Conservation (phyloP, 2,113 vertebrate genomes). For the Sphyrna mokarran region DNA sequence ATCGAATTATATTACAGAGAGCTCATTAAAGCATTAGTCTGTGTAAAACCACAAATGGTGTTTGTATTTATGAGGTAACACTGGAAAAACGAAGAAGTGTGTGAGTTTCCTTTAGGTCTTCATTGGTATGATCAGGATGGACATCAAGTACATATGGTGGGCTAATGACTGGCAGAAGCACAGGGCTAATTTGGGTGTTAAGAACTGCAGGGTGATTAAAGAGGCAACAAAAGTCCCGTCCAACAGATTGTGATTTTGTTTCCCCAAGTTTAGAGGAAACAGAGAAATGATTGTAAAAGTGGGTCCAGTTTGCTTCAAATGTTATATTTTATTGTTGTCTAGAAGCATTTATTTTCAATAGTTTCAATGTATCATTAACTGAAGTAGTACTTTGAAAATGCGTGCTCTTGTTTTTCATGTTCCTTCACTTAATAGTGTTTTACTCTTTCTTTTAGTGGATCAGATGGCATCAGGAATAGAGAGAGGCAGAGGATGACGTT, state of each 20-base stretch:
- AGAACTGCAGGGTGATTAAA: neutral
- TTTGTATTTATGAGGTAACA: neutral
- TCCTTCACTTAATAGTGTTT: neutral
- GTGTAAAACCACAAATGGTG: neutral
- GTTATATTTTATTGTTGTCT: neutral
- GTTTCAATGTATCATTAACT: neutral
- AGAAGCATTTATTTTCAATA: neutral
- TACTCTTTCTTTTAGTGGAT: neutral
- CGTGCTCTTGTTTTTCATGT: neutral
- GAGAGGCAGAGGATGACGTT: neutral
- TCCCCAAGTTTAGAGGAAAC: neutral
- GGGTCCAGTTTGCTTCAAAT: neutral
- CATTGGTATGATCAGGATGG: neutral
- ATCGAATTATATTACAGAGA: neutral
- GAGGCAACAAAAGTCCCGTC: neutral
- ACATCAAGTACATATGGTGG: neutral
- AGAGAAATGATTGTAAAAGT: neutral
- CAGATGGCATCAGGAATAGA: neutral
- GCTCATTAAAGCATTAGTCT: neutral
- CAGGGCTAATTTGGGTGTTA: neutral
- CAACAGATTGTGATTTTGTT: neutral
- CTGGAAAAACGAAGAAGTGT: neutral
- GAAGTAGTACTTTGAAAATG: neutral
- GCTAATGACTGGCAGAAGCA: neutral
- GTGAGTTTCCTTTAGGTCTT: neutral